Percentiles rank a stretch among this genome's conserved stretches.
These are phyloP conservation scores for Diabrotica undecimpunctata DNA, from an alignment of 1,140 invertebrate species.

Conservation along the genomic window DNA sequence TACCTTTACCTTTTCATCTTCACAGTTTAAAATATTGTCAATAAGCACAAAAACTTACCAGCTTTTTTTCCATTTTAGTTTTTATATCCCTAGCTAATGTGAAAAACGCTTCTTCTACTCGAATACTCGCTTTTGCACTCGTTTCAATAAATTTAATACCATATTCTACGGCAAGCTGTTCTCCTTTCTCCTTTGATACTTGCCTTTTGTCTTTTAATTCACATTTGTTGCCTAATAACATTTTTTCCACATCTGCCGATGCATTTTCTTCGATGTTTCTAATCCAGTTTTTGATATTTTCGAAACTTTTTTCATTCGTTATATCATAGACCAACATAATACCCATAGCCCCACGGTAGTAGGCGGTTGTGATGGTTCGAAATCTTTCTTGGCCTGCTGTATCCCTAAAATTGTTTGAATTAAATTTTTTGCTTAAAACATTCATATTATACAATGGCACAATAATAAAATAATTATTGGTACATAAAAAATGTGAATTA, in stretches of 20 bases:
- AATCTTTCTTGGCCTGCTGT: constrained; percentile 96
- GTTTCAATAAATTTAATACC: constrained; percentile 93
- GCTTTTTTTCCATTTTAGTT: constrained; percentile 92
- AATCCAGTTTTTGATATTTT: constrained; percentile 99
- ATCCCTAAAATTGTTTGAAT: constrained; percentile 63
- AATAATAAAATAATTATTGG: too few relatives aligned
- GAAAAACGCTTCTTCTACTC: constrained; percentile 89
- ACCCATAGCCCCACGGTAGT: constrained; percentile 98
- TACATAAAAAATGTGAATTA: too few relatives aligned
- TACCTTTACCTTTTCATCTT: too few relatives aligned
- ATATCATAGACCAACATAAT: constrained; percentile 99
- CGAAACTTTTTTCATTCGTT: constrained; percentile 96
- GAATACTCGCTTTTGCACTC: constrained; percentile 86
- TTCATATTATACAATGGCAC: too few relatives aligned
- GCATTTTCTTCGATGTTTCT: constrained; percentile 97
- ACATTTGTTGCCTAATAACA: constrained; percentile 94
- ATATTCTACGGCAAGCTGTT: constrained; percentile 83
- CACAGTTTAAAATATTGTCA: too few relatives aligned
- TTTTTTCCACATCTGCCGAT: constrained; percentile 91
- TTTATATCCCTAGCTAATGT: constrained; percentile 92
- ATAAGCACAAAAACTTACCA: constrained; percentile 59
- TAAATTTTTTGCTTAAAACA: not conserved
- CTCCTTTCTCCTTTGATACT: constrained; percentile 69
- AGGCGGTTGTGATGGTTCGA: constrained; percentile 96
- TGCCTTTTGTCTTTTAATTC: constrained; percentile 86